These are phyloP conservation scores for Tiliacea citrago DNA, from an alignment of 2,888 invertebrate species.

Conservation along the genomic window DNA sequence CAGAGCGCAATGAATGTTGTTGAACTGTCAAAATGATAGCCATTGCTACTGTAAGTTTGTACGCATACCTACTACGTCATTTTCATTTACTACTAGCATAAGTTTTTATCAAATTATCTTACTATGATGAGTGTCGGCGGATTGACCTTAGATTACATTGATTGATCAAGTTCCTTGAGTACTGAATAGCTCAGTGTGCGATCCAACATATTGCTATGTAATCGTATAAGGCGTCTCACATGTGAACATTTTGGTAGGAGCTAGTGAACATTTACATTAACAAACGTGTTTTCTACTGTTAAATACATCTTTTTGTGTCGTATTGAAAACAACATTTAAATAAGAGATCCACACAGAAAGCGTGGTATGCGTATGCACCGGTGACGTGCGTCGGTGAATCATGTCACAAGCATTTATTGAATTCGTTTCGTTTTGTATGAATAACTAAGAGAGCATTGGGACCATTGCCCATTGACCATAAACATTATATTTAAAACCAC, in stretches of 20 bases:
- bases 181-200: constrained; percentile 1
- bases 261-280: background rate
- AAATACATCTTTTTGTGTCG: constrained; percentile 25
- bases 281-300: constrained; percentile 30
- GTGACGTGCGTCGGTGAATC: constrained; percentile 80
- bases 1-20: too few relatives aligned
- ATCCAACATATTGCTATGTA: constrained; percentile 36
- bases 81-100: too few relatives aligned
- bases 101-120: too few relatives aligned
- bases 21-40: too few relatives aligned
- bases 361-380: constrained; percentile 67
- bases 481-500: constrained; percentile 75
- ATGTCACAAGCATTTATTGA: constrained; percentile 80
- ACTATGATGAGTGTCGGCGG: too few relatives aligned
- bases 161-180: constrained; percentile 1
- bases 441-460: constrained; percentile 84
- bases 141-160: background rate
- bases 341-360: constrained; percentile 55
- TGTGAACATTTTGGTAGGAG: background rate
- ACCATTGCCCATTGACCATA: constrained; percentile 77
- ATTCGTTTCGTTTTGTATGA: constrained; percentile 78
- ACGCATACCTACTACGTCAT: too few relatives aligned
- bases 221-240: constrained; percentile 35
- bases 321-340: constrained; percentile 27
- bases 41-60: too few relatives aligned